Base-by-base conservation (phyloP, 2,888 invertebrate genomes). In the Cryptus viduatorius region DNA sequence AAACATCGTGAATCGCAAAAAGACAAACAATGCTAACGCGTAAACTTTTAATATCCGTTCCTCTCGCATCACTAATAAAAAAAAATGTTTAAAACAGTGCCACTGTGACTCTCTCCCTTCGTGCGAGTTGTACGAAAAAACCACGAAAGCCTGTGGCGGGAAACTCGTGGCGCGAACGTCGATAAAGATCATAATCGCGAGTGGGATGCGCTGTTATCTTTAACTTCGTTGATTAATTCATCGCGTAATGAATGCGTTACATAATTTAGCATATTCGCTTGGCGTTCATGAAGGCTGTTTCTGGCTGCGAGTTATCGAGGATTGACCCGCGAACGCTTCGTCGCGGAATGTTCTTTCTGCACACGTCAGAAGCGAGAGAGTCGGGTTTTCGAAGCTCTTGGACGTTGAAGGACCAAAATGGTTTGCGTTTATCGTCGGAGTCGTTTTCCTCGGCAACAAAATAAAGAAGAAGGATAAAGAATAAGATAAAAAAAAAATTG, bases 61-160 rank as follows among this genome's bases (percentile, higher is more conserved):
- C 68, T 86, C 79, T 76, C 71, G 72, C 19, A 59, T 19, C 53
- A 73, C 56, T 68, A 69, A 65, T 5, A 69, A 79, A 71, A 42
- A 81, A 68, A 69, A 81, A 61, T 69, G 42, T n/a, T n/a, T 50
- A 77, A 65, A 67, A 75, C 53, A 86, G 84, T 87, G 87, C 87
- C 87, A 87, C 86, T 71, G 78, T 84, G 78, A 86, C 79, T 80
- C 83, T 82, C 69, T 79, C 72, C 78, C 61, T 82, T 84, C 79
- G 82, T 53, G 84, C 64, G 83, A 82, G 78, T 81, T 81, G 79
- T 72, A 75, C 56, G 42, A 31, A 50, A 37, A 48, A 78, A 73
- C 67, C 71, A 71, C 73, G 77, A 81, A 82, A 81, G 42, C 19
- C 46, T 67, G 77, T 61, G 72, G 77, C 69, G 71, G 78, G 69